A percentile compares a stretch with the other conserved stretches of the same genome.
phyloP scores from a whole-genome alignment of 2,888 invertebrate genomes.

The Rhagonycha lutea region DNA sequence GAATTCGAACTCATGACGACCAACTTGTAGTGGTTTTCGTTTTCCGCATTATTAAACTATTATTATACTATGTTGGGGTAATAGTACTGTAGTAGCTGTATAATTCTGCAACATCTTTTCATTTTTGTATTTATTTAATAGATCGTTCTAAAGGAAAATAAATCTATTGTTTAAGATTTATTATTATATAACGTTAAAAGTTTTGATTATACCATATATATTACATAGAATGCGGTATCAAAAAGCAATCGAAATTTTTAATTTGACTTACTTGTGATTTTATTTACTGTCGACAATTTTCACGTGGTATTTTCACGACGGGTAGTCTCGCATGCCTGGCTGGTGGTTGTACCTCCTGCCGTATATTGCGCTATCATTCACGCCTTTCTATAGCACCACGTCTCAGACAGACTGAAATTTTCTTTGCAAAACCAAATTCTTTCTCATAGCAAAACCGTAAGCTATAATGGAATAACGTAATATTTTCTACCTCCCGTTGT shows the following conservation, averaged over 20 bases:
- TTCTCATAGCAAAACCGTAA: slow-evolving; percentile 34
- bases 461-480: slow-evolving; percentile 42
- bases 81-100: too few relatives aligned
- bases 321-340: slow-evolving; percentile 38
- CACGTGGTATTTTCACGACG: slow-evolving; percentile 44
- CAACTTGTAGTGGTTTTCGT: too few relatives aligned
- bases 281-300: slow-evolving; percentile 44
- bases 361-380: slow-evolving; percentile 48
- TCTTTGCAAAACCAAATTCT: slow-evolving; percentile 41
- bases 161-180: not conserved
- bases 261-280: not conserved
- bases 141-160: not conserved
- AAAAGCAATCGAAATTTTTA: not conserved
- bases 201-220: not conserved
- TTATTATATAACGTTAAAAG: not conserved
- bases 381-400: slow-evolving; percentile 33
- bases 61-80: not conserved
- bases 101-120: too few relatives aligned
- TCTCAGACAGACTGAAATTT: slow-evolving; percentile 42
- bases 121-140: not conserved
- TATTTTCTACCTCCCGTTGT: slow-evolving; percentile 34
- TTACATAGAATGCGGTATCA: not conserved
- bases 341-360: slow-evolving; percentile 42
- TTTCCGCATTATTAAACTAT: not conserved
- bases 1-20: too few relatives aligned